Percentiles rank a stretch among this genome's conserved stretches.
Conservation (phyloP, 2,888 invertebrate species). For the Hirtodrosophila alboralis region DNA sequence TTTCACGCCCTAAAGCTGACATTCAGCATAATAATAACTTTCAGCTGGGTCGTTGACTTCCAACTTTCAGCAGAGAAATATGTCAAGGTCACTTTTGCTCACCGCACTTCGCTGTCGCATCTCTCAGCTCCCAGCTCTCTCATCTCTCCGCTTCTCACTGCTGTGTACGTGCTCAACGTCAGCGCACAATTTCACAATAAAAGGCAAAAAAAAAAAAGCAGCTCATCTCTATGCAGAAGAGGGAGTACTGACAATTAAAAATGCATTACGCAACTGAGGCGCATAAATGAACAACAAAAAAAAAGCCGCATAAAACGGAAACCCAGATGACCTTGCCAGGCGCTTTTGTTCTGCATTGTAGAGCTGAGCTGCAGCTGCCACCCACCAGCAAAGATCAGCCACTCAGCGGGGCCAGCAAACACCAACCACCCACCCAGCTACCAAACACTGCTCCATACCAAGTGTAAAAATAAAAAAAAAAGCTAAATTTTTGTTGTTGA, state of each 20-base stretch:
- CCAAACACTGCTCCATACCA: slow-evolving; percentile 10
- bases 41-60: slow-evolving; percentile 52
- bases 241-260: slow-evolving; percentile 48
- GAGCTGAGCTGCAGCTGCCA: slow-evolving; percentile 38
- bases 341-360: slow-evolving; percentile 57
- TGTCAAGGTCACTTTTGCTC: slow-evolving; percentile 49
- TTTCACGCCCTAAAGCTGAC: slow-evolving; percentile 1
- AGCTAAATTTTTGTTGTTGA: slow-evolving; percentile 19
- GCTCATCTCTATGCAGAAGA: slow-evolving; percentile 25
- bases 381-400: slow-evolving; percentile 26
- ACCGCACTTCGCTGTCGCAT: slow-evolving; percentile 30
- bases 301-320: slow-evolving; percentile 45
- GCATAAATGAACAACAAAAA: slow-evolving; percentile 53
- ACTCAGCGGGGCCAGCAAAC: slow-evolving; percentile 18
- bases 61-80: slow-evolving; percentile 35
- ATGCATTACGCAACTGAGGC: slow-evolving; percentile 55
- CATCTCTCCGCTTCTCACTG: slow-evolving; percentile 15
- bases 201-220: slow-evolving; percentile 7
- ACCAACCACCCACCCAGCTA: slow-evolving; percentile 25
- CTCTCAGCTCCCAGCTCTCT: slow-evolving; percentile 12
- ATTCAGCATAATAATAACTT: slow-evolving; percentile 14
- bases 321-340: slow-evolving; percentile 56
- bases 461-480: slow-evolving; percentile 9
- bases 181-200: slow-evolving; percentile 63
- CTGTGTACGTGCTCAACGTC: slow-evolving; percentile 55